phyloP scores from a whole-genome alignment of 2,888 invertebrate genomes.

The Philhelius pedissequus region DNA sequence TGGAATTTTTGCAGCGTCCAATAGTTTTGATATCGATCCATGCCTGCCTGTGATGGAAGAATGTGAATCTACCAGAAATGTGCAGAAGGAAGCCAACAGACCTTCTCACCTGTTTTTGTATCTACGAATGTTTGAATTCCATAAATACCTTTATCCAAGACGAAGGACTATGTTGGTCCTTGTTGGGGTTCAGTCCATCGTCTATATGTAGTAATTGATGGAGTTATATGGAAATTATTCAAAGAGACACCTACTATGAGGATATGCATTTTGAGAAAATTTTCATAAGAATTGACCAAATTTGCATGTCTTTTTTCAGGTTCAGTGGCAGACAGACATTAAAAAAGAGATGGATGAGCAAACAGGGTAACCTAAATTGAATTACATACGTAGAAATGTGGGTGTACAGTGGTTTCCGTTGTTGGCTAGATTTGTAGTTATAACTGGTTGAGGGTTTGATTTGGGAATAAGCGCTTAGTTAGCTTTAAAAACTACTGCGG shows the following conservation, averaged over 20 bases:
- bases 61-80: slow-evolving; percentile 6
- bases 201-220: neutral
- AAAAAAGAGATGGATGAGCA: neutral
- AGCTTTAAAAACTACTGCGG: neutral
- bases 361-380: neutral
- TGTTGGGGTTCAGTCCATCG: neutral
- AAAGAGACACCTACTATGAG: slow-evolving; percentile 17
- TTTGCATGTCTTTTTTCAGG: slow-evolving; percentile 11
- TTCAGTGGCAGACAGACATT: neutral
- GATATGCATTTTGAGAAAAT: slow-evolving; percentile 2
- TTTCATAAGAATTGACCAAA: slow-evolving; percentile 23
- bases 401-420: slow-evolving; percentile 19
- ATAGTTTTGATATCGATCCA: slow-evolving; percentile 55
- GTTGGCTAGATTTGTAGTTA: slow-evolving; percentile 15
- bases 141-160: slow-evolving; percentile 19
- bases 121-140: slow-evolving; percentile 26
- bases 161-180: neutral
- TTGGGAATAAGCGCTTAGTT: neutral
- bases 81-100: neutral
- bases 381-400: neutral
- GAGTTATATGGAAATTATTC: slow-evolving; percentile 16
- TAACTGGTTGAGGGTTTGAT: neutral
- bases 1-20: slow-evolving; percentile 47
- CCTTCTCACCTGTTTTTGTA: slow-evolving; percentile 31
- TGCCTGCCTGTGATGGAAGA: neutral